Evolutionary conservation across 2,113 vertebrate species (phyloP).

Genomic region (Microtus ochrogaster): DNA sequence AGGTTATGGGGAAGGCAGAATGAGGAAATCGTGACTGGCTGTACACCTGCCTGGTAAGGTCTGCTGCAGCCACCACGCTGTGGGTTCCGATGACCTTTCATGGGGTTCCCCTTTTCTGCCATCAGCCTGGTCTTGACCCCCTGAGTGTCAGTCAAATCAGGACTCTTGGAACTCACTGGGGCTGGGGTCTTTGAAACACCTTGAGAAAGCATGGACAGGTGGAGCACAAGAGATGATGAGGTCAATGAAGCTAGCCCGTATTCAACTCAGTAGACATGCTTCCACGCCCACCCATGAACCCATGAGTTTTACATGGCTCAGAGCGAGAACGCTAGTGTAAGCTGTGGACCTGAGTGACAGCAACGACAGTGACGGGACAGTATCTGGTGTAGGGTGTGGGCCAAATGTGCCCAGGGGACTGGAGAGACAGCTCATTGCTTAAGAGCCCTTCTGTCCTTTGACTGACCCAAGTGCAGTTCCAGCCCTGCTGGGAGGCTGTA

Average conservation of each 20-base stretch:
- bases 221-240: too few species aligned
- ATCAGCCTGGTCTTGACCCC: not conserved
- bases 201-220: not conserved
- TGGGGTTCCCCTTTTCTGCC: not conserved
- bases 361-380: rapidly evolving
- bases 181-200: not conserved
- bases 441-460: not conserved
- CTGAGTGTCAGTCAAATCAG: not conserved
- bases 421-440: not conserved
- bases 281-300: rapidly evolving
- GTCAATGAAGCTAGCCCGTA: rapidly evolving
- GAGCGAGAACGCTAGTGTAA: not conserved
- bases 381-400: too few species aligned
- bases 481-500: not conserved
- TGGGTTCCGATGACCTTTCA: not conserved
- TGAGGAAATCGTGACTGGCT: not conserved
- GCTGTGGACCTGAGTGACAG: not conserved
- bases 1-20: not conserved
- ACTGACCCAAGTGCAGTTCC: not conserved
- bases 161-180: not conserved
- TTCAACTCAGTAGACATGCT: rapidly evolving
- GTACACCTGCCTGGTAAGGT: not conserved
- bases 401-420: not conserved
- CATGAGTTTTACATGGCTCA: rapidly evolving
- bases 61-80: not conserved